phyloP scores from a whole-genome alignment of 2,888 invertebrate species.

The Tetheella fluctuosa region DNA sequence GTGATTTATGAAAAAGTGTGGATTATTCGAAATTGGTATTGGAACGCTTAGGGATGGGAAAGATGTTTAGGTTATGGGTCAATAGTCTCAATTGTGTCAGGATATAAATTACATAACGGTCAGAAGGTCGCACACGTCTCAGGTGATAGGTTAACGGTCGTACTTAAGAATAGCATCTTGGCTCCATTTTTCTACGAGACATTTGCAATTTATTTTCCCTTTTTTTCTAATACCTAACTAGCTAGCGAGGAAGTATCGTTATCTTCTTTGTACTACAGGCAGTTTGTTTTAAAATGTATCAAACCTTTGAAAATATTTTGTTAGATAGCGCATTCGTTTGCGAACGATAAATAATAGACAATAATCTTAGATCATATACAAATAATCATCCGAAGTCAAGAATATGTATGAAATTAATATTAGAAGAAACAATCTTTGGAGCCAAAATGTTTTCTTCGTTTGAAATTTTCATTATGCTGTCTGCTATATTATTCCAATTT shows the following conservation, averaged over 20 bases:
- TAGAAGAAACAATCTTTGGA: too few relatives aligned
- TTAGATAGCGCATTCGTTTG: too few relatives aligned
- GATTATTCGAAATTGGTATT: slow-evolving; percentile 52
- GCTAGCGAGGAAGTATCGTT: neutral
- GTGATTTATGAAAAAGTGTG: slow-evolving; percentile 76
- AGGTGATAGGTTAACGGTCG: slow-evolving; percentile 71
- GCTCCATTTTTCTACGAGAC: neutral
- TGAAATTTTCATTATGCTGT: too few relatives aligned
- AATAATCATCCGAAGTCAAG: too few relatives aligned
- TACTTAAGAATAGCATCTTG: slow-evolving; percentile 20
- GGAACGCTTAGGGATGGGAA: slow-evolving; percentile 60
- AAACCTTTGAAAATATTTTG: too few relatives aligned
- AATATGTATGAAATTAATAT: too few relatives aligned
- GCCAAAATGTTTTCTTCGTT: too few relatives aligned
- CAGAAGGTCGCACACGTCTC: slow-evolving; percentile 73
- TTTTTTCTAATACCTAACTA: too few relatives aligned
- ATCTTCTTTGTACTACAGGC: neutral
- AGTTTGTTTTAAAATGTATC: too few relatives aligned
- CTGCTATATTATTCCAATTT: too few relatives aligned
- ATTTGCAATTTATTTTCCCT: slow-evolving; percentile 1
- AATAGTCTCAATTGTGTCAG: slow-evolving; percentile 66
- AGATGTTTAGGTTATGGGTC: slow-evolving; percentile 76
- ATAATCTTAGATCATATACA: neutral
- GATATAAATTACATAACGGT: slow-evolving; percentile 71
- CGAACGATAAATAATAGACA: neutral